phyloP scores from a whole-genome alignment of 2,797 vertebrate species.

The Sebastes kiyomatsui region DNA sequence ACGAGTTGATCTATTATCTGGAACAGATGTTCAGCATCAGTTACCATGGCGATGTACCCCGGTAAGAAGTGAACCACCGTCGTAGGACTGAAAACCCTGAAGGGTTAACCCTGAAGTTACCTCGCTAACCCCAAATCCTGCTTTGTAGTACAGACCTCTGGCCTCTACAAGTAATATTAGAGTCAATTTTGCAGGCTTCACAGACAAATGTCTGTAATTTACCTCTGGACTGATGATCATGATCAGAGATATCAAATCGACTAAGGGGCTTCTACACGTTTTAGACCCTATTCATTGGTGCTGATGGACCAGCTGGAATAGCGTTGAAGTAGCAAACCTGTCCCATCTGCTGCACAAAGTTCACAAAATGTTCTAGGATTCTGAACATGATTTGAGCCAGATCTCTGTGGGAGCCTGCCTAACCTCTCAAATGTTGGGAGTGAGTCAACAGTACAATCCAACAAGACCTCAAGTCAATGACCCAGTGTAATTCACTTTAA shows the following conservation, averaged over 20 bases:
- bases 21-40: too few species aligned
- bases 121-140: too few species aligned
- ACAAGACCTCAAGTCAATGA: conserved; percentile 2
- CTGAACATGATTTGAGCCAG: not conserved
- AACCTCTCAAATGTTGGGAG: not conserved
- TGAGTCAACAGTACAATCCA: not conserved
- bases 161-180: not conserved
- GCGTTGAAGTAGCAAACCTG: not conserved
- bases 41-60: too few species aligned
- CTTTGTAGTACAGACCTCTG: too few species aligned
- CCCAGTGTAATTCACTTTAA: conserved; percentile 11
- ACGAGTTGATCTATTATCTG: too few species aligned
- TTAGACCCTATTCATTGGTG: not conserved
- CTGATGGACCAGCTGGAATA: not conserved
- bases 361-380: not conserved
- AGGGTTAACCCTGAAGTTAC: too few species aligned
- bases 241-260: not conserved
- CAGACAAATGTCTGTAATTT: not conserved
- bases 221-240: not conserved
- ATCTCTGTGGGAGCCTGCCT: not conserved
- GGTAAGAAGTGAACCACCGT: too few species aligned
- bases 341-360: not conserved
- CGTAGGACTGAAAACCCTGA: too few species aligned
- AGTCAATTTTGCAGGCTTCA: not conserved
- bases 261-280: not conserved